Evolutionary conservation across 2,113 vertebrate genomes (phyloP), one percentile per base, ranked within the genome.

Genomic region (Notechis scutatus): DNA sequence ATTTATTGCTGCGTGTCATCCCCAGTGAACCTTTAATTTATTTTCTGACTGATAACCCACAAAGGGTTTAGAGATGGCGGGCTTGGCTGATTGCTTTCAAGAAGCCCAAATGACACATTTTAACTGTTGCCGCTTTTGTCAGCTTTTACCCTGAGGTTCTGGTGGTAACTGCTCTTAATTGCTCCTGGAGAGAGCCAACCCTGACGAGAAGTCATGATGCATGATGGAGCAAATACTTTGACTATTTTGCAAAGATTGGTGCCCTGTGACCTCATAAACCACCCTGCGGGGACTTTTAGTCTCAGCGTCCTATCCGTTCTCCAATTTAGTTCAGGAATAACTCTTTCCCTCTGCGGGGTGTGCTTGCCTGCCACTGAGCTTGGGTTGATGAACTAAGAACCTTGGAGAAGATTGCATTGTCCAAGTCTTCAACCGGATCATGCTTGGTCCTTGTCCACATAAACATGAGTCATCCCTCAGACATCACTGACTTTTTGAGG

Each of bases 131-230:
- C 69, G 18, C 61, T 59, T 14, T 14, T 85, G 92, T 42, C 88
- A 90, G 92, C 92, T 90, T 92, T 92, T 92, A 90, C 92, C 88
- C 90, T 86, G 88, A 90, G 69, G 88, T 92, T 92, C 92, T 34
- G 12, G 42, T 90, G 88, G 88, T 92, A 92, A 87, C 91, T 92
- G 89, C 61, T 88, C 57, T 85, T 92, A 91, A 94, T 87, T 87
- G 89, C 90, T 81, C 87, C 24, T 50, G 89, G 89, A 91, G 64
- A 91, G 81, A 64, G 85, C 88, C 56, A 24, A 56, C 42, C 42
- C 85, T 15, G n/a, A 7, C 24, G 23, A 11, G 42, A 69, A 45
- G 90, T 74, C 52, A 20, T 1, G 9, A 42, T 56, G 61, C 64
- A 59, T 15, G 57, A 88, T 42, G 20, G 93, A 87, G 61, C 81